phyloP scores from a whole-genome alignment of 2,113 vertebrate species.

The Triplophysa dalaica region DNA sequence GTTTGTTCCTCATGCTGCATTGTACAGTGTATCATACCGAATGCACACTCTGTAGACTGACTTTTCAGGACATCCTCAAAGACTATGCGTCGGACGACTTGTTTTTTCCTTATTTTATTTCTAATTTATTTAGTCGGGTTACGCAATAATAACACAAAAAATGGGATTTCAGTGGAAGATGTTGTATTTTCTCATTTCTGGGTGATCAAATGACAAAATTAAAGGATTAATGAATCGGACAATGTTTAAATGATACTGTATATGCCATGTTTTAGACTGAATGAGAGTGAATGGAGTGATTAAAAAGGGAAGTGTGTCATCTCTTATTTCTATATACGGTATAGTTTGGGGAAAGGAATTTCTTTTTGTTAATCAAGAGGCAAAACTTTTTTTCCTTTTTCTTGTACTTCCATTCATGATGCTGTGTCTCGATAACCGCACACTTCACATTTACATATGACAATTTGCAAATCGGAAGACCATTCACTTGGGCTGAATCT shows the following conservation, averaged over 20 bases:
- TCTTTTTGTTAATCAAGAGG: too few species aligned
- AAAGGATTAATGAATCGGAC: constrained; percentile 26
- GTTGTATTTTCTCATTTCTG: constrained; percentile 28
- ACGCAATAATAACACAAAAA: neutral
- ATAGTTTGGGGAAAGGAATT: too few species aligned
- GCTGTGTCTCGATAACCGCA: neutral
- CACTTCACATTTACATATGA: neutral
- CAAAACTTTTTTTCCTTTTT: too few species aligned
- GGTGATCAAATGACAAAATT: constrained; percentile 26
- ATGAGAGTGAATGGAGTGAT: neutral
- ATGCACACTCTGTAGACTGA: constrained; percentile 24
- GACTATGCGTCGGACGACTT: constrained; percentile 5
- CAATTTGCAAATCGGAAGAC: neutral
- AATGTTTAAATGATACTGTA: neutral
- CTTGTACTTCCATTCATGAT: too few species aligned
- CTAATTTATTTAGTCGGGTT: constrained; percentile 30
- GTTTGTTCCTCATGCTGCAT: constrained; percentile 31
- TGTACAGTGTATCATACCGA: constrained; percentile 39
- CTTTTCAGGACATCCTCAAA: constrained; percentile 9
- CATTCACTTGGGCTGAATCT: neutral
- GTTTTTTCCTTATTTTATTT: constrained; percentile 16
- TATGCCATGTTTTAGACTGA: neutral
- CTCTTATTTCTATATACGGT: too few species aligned
- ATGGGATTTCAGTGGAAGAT: constrained; percentile 4
- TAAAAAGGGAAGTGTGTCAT: neutral